Conservation (phyloP, 1,140 invertebrate species). For the Sycophaga agraensis region DNA sequence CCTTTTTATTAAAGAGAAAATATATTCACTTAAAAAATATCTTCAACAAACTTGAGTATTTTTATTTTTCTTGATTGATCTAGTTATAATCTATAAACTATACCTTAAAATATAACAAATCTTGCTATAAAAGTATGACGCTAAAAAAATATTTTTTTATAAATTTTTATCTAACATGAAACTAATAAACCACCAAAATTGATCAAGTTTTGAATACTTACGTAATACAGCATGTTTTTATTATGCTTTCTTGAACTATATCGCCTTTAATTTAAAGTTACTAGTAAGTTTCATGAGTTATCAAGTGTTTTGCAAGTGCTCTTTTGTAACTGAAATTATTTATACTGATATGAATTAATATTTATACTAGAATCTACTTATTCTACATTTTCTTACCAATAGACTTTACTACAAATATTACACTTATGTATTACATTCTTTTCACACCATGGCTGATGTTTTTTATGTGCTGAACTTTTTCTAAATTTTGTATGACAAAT, state of each 20-base stretch:
- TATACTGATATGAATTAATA: neutral
- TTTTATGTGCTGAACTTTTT: constrained; percentile 34
- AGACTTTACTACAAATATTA: constrained; percentile 32
- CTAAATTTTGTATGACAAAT: constrained; percentile 33
- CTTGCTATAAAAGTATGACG: too few relatives aligned
- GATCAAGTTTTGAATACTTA: neutral
- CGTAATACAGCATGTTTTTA: neutral
- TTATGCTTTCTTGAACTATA: neutral
- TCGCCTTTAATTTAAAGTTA: neutral
- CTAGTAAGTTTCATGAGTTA: constrained; percentile 17
- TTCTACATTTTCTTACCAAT: constrained; percentile 37
- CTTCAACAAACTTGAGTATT: constrained; percentile 9
- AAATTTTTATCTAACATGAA: neutral
- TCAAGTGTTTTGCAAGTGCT: constrained; percentile 36
- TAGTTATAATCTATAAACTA: neutral
- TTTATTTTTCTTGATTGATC: neutral
- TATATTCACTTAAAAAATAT: neutral
- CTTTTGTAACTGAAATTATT: constrained; percentile 36
- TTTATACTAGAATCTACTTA: neutral
- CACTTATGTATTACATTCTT: constrained; percentile 27
- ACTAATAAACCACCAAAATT: neutral
- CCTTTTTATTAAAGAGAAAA: constrained; percentile 15
- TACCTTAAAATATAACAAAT: neutral
- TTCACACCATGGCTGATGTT: constrained; percentile 31
- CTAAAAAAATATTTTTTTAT: neutral